Conservation (phyloP, 1,140 invertebrate genomes). For the Leptoteleia sp. region DNA sequence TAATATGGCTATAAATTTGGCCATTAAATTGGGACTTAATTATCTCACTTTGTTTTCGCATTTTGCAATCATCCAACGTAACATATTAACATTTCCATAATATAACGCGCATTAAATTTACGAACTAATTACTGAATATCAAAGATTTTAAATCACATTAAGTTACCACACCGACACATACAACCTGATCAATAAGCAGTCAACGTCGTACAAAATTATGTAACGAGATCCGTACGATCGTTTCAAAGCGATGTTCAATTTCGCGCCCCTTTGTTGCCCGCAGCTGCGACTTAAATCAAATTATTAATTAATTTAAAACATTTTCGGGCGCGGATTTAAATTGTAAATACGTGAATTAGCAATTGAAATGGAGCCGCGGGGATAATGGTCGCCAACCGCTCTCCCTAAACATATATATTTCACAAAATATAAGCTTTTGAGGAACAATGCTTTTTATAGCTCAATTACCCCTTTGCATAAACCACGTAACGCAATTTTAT, state of each 20-base stretch:
- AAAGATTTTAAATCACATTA: too few relatives aligned
- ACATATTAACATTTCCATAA: too few relatives aligned
- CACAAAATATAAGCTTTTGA: conserved; percentile 18
- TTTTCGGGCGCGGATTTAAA: neutral
- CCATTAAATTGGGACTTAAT: too few relatives aligned
- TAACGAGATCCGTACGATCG: conserved; percentile 7
- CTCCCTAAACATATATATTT: conserved; percentile 10
- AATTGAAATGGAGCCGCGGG: too few relatives aligned
- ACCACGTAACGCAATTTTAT: conserved; percentile 9
- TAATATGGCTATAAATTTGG: too few relatives aligned
- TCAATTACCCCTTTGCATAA: conserved; percentile 21
- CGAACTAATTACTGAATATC: too few relatives aligned
- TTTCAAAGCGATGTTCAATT: conserved; percentile 6
- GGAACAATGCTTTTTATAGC: conserved; percentile 31
- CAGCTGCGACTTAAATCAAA: conserved; percentile 1
- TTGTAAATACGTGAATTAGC: conserved; percentile 6
- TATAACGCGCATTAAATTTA: too few relatives aligned
- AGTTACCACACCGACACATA: too few relatives aligned
- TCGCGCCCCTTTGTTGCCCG: conserved; percentile 1
- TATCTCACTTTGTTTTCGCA: too few relatives aligned
- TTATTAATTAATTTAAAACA: conserved; percentile 19
- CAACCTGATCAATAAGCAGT: conserved; percentile 24
- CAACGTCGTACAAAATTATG: conserved; percentile 31
- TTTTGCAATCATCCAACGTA: too few relatives aligned
- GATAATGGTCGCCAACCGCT: neutral